A percentile compares a stretch with the other conserved stretches of the same genome.
phyloP scores from a whole-genome alignment of 92 coral and sea anemone species.

The Nematostella vectensis region DNA sequence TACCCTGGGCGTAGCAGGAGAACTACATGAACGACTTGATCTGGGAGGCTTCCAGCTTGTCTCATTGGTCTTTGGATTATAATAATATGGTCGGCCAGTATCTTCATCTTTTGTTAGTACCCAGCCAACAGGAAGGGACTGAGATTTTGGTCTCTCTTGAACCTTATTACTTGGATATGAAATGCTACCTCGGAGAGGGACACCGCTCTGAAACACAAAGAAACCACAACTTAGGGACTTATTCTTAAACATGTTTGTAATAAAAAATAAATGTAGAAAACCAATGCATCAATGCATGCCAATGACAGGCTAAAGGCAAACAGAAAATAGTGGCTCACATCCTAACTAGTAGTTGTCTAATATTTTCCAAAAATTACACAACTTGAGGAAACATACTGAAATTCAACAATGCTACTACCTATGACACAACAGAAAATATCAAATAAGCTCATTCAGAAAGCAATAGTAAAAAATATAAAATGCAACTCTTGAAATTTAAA shows the following conservation, averaged over 20 bases:
- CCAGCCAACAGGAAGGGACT: conserved; percentile 89
- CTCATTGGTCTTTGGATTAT: conserved; percentile 61
- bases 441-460: no score
- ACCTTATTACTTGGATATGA: conserved; percentile 9
- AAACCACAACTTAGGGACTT: not conserved
- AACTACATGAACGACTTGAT: conserved; percentile 24
- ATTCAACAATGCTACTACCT: no score
- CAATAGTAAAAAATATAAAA: no score
- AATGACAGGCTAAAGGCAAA: no score
- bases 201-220: conserved; percentile 22
- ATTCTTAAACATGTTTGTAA: not conserved
- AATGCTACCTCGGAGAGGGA: conserved; percentile 36
- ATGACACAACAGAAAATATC: no score
- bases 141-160: conserved; percentile 85
- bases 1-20: conserved; percentile 28
- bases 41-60: conserved; percentile 96
- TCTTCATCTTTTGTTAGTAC: conserved; percentile 45
- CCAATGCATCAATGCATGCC: no score
- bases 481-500: no score
- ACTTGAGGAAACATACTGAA: no score
- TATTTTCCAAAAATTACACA: no score
- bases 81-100: conserved; percentile 70
- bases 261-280: no score
- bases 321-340: no score
- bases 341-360: no score